Evolutionary conservation across 1,140 invertebrate genomes (phyloP).

Genomic region (Pogonomyrmex californicus): DNA sequence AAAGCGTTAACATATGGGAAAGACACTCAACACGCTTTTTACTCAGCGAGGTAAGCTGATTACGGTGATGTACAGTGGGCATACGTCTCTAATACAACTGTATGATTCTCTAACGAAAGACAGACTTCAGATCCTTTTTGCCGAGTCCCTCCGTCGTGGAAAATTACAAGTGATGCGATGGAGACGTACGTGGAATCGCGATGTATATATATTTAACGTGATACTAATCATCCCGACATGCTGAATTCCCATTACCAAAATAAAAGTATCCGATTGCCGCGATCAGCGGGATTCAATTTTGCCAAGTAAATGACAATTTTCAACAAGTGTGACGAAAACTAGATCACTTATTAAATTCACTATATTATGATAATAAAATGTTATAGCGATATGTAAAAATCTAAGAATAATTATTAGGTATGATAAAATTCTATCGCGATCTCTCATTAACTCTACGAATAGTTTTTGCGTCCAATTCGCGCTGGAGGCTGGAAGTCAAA

Average conservation of each 20-base stretch:
- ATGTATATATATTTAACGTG: slow-evolving; percentile 3
- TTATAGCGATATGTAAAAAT: background rate
- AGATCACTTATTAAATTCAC: background rate
- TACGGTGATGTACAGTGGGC: slow-evolving; percentile 66
- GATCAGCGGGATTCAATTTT: background rate
- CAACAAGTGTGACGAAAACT: no score
- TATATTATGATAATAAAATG: background rate
- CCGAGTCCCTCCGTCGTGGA: background rate
- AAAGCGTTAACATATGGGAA: slow-evolving; percentile 7
- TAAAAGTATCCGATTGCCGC: background rate
- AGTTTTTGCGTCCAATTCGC: background rate
- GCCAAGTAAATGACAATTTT: background rate
- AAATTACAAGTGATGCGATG: slow-evolving; percentile 47
- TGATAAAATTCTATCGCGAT: background rate
- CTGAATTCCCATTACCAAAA: slow-evolving; percentile 6
- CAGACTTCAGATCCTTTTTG: slow-evolving; percentile 1
- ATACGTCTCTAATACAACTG: slow-evolving; percentile 23
- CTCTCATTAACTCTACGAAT: slow-evolving; percentile 14
- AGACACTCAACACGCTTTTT: slow-evolving; percentile 53
- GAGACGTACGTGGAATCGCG: background rate
- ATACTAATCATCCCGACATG: slow-evolving; percentile 4
- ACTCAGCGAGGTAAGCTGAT: slow-evolving; percentile 67
- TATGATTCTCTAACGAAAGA: background rate
- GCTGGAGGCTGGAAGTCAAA: slow-evolving; percentile 7
- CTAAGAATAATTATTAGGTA: background rate